Conservation (phyloP, 2,888 invertebrate species). For the Agriopis aurantiaria region DNA sequence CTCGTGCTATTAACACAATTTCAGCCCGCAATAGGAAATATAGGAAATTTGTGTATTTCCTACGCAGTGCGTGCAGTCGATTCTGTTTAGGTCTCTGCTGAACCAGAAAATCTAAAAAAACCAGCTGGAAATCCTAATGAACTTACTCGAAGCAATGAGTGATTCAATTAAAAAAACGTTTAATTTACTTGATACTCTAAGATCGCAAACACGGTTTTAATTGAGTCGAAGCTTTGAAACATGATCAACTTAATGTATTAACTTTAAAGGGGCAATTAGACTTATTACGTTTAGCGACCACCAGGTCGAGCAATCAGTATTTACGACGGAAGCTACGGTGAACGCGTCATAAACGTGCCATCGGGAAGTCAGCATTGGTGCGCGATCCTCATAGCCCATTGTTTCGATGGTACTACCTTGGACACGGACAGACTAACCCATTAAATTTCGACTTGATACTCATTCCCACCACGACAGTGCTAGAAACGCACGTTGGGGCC, state of each 20-base stretch:
- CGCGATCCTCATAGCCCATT: conserved; percentile 76
- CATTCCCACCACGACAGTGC: conserved; percentile 70
- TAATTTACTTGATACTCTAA: conserved; percentile 62
- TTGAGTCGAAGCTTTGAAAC: conserved; percentile 65
- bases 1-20: too few relatives aligned
- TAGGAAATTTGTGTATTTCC: too few relatives aligned
- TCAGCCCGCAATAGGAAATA: too few relatives aligned
- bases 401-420: conserved; percentile 75
- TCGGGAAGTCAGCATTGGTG: conserved; percentile 67
- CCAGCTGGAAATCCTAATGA: not conserved
- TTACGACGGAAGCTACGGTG: conserved; percentile 72
- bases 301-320: conserved; percentile 75
- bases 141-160: not conserved
- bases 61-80: too few relatives aligned
- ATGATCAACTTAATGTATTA: conserved; percentile 81
- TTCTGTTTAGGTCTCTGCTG: not conserved
- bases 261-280: conserved; percentile 80
- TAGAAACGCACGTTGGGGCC: conserved; percentile 54
- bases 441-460: conserved; percentile 69
- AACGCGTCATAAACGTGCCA: conserved; percentile 74
- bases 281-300: conserved; percentile 71
- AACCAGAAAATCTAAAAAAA: not conserved
- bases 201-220: conserved; percentile 67
- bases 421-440: conserved; percentile 73
- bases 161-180: not conserved